phyloP scores from a whole-genome alignment of 2,797 vertebrate genomes.

The Martes flavigula region DNA sequence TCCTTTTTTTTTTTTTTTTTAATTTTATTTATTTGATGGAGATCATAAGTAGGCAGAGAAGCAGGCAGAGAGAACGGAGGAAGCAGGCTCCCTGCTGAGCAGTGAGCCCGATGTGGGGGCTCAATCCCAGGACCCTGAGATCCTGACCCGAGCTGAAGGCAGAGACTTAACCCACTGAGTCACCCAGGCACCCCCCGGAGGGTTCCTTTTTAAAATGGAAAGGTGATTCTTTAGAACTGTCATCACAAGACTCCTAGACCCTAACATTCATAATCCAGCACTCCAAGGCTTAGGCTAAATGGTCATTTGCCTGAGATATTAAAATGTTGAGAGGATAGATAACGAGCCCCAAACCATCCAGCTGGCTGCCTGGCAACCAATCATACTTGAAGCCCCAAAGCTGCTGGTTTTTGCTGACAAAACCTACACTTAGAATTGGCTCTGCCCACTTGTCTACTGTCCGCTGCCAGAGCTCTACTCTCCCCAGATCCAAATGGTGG shows the following conservation, averaged over 20 bases:
- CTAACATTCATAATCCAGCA: background rate
- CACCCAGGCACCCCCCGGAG: too few relatives aligned
- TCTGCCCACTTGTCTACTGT: background rate
- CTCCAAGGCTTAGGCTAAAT: background rate
- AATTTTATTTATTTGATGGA: too few relatives aligned
- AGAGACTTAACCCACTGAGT: too few relatives aligned
- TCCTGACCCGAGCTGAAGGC: too few relatives aligned
- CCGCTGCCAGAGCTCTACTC: background rate
- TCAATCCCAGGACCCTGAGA: too few relatives aligned
- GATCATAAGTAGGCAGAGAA: too few relatives aligned
- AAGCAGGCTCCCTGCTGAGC: too few relatives aligned
- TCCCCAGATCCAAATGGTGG: background rate
- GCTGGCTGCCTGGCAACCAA: constrained; percentile 3
- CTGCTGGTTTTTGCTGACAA: background rate
- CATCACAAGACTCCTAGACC: background rate
- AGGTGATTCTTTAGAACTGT: background rate
- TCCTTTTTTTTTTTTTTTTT: too few relatives aligned
- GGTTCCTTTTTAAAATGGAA: constrained; percentile 34
- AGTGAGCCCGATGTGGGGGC: too few relatives aligned
- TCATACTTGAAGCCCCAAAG: background rate
- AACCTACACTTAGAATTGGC: background rate
- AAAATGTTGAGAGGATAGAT: background rate
- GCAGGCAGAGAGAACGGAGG: too few relatives aligned
- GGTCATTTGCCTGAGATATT: background rate
- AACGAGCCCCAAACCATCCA: background rate